Conservation (phyloP, 1,140 invertebrate genomes). For the Cotesia glomerata region DNA sequence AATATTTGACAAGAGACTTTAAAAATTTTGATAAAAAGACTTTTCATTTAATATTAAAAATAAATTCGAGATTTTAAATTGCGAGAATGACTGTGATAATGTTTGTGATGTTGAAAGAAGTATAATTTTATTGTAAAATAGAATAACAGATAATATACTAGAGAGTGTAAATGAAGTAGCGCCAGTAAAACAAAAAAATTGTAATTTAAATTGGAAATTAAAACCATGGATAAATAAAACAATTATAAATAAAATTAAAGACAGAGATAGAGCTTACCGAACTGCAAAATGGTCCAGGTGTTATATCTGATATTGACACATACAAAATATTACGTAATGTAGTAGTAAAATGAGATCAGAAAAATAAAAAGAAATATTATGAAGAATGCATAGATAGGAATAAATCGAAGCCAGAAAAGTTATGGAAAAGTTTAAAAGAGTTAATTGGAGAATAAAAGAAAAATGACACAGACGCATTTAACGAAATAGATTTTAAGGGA, state of each 20-base stretch:
- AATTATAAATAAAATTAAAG: no score
- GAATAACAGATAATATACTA: no score
- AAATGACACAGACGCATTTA: background rate
- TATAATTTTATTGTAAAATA: no score
- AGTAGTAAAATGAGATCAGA: background rate
- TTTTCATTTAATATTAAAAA: no score
- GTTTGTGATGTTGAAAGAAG: no score
- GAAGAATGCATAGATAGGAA: background rate
- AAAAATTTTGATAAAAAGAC: background rate
- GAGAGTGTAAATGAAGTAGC: no score
- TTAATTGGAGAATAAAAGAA: background rate
- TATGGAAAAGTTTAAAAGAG: background rate
- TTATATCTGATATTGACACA: background rate
- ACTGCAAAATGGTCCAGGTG: background rate
- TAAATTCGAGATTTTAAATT: no score
- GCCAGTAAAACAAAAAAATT: no score
- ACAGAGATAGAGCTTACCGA: no score
- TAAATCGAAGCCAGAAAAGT: background rate
- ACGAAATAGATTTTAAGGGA: background rate
- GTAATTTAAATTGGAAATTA: no score
- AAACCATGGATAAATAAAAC: no score
- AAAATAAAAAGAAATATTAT: background rate
- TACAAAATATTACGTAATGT: background rate
- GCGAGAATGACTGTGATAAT: no score
- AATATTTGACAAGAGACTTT: background rate